Conservation (phyloP, 2,888 invertebrate genomes). For the Lithophane leautieri region DNA sequence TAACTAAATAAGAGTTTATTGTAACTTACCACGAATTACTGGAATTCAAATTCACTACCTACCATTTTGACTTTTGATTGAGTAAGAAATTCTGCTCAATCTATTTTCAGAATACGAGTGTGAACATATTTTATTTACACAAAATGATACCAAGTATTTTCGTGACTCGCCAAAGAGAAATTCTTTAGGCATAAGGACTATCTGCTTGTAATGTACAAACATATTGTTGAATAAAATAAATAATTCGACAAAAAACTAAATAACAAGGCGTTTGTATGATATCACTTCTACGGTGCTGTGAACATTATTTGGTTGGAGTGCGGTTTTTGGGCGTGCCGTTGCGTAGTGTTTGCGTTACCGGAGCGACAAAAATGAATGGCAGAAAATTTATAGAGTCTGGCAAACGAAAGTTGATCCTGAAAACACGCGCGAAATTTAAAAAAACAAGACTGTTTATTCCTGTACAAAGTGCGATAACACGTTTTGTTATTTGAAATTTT, state of each 20-base stretch:
- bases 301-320: slow-evolving; percentile 65
- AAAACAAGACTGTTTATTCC: too few relatives aligned
- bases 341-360: background rate
- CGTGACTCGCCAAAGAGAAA: background rate
- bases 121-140: too few relatives aligned
- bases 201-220: slow-evolving; percentile 26
- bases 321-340: slow-evolving; percentile 17
- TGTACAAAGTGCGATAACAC: too few relatives aligned
- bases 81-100: slow-evolving; percentile 2
- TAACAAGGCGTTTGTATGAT: slow-evolving; percentile 73
- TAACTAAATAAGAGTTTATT: background rate
- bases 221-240: slow-evolving; percentile 48
- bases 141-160: slow-evolving; percentile 12
- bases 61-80: background rate
- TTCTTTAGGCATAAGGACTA: background rate
- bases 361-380: background rate
- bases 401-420: too few relatives aligned
- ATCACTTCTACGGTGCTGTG: slow-evolving; percentile 80
- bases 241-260: slow-evolving; percentile 50
- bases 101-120: background rate
- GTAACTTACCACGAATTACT: background rate
- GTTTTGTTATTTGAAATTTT: too few relatives aligned
- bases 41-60: background rate
- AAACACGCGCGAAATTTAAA: too few relatives aligned
- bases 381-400: background rate